A percentile compares a stretch with the other conserved stretches of the same genome.
phyloP scores from a whole-genome alignment of 2,888 invertebrate genomes.

The Acrobasis repandana region DNA sequence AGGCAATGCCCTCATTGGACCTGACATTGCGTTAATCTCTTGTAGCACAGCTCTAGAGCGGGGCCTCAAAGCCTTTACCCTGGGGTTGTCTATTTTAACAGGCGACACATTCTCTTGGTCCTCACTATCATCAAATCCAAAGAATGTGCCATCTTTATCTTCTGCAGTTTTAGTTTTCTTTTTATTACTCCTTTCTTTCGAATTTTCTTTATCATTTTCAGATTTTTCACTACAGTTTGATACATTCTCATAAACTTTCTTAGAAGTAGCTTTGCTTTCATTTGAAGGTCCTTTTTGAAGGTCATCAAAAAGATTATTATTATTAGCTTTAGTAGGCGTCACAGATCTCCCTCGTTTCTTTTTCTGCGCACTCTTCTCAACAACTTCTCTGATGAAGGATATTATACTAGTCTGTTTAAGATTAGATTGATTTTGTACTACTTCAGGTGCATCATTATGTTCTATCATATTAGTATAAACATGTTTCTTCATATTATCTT shows the following conservation, averaged over 20 bases:
- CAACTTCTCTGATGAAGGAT: conserved; percentile 70
- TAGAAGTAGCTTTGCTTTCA: conserved; percentile 29
- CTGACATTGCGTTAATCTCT: conserved; percentile 56
- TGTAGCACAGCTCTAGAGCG: conserved; percentile 55
- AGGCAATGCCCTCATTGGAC: conserved; percentile 57
- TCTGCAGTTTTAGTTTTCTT: conserved; percentile 37
- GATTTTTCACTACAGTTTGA: conserved; percentile 34
- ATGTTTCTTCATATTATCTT: conserved; percentile 67
- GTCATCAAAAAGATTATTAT: conserved; percentile 54
- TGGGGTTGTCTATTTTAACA: conserved; percentile 46
- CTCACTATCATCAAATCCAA: conserved; percentile 76
- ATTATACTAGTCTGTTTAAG: conserved; percentile 75
- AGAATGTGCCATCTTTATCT: conserved; percentile 58
- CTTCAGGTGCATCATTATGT: conserved; percentile 52
- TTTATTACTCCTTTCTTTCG: conserved; percentile 39
- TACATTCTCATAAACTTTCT: conserved; percentile 30
- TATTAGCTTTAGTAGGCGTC: conserved; percentile 55
- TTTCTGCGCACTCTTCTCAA: conserved; percentile 58
- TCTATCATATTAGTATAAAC: conserved; percentile 67
- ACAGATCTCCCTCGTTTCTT: conserved; percentile 53
- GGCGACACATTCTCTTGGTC: conserved; percentile 72
- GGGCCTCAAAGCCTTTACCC: conserved; percentile 46
- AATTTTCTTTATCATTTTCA: conserved; percentile 42
- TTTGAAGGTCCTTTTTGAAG: conserved; percentile 30
- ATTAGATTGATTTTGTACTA: conserved; percentile 45